Conservation (phyloP, 2,113 vertebrate genomes). For the Petroica traversi region DNA sequence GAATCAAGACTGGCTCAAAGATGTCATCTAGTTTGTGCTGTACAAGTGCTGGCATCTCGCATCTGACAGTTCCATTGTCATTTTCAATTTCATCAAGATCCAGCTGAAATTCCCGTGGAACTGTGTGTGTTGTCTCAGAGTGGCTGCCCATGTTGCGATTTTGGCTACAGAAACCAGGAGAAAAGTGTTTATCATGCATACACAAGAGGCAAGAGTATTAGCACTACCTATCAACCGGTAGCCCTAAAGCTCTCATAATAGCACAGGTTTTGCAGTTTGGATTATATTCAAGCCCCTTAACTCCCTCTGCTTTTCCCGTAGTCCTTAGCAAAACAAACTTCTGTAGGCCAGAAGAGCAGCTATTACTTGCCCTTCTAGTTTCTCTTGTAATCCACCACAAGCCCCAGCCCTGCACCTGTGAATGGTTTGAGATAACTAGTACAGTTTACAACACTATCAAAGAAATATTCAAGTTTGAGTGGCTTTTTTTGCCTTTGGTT, state of each 20-base stretch:
- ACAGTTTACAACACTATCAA: background rate
- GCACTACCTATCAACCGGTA: background rate
- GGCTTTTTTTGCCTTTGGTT: fast-evolving
- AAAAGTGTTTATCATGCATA: background rate
- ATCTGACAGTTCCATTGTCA: conserved; percentile 84
- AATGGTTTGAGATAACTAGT: background rate
- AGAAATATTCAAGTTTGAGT: background rate
- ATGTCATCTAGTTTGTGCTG: conserved; percentile 97
- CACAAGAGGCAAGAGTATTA: background rate
- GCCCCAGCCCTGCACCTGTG: background rate
- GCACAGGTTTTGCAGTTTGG: conserved; percentile 32
- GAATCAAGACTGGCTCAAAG: conserved; percentile 93
- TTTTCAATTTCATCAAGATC: conserved; percentile 97
- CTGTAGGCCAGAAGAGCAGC: background rate
- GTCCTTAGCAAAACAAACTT: background rate
- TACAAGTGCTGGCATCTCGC: conserved; percentile 94
- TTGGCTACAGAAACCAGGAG: conserved; percentile 80
- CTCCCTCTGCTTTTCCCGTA: background rate
- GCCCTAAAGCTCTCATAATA: conserved; percentile 20
- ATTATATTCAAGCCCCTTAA: conserved; percentile 36
- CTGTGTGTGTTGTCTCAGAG: conserved; percentile 80
- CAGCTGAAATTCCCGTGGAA: conserved; percentile 94
- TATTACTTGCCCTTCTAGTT: background rate
- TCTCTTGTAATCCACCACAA: background rate
- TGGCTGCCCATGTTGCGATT: conserved; percentile 86